Conservation (phyloP, 2,888 invertebrate genomes). For the Dryococelus australis region DNA sequence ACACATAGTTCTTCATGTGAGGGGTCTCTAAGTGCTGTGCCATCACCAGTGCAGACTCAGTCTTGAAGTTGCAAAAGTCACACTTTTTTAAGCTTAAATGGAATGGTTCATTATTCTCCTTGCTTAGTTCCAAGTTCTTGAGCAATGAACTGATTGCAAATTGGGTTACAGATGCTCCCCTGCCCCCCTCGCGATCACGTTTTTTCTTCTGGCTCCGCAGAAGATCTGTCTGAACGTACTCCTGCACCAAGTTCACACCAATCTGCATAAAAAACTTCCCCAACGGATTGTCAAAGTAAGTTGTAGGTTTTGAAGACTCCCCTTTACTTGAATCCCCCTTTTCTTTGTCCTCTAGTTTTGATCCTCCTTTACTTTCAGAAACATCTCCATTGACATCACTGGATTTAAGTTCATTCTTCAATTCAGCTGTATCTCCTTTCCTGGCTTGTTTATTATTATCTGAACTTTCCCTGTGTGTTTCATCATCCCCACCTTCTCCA, state of each 20-base stretch:
- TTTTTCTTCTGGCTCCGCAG: slow-evolving; percentile 87
- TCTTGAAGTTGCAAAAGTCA: slow-evolving; percentile 88
- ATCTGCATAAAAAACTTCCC: slow-evolving; percentile 93
- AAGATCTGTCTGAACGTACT: slow-evolving; percentile 92
- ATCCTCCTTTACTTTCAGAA: slow-evolving; percentile 45
- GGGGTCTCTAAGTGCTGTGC: slow-evolving; percentile 89
- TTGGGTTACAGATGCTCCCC: slow-evolving; percentile 71
- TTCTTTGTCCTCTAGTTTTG: slow-evolving; percentile 46
- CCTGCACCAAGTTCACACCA: slow-evolving; percentile 89
- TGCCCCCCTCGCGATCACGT: slow-evolving; percentile 73
- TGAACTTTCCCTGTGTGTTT: slow-evolving; percentile 40
- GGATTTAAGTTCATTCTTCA: slow-evolving; percentile 52
- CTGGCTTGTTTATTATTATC: not conserved
- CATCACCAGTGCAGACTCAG: slow-evolving; percentile 84
- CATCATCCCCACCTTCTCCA: slow-evolving; percentile 60
- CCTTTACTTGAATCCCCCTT: slow-evolving; percentile 35
- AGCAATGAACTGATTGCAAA: slow-evolving; percentile 82
- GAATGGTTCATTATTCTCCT: slow-evolving; percentile 85
- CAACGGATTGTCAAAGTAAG: slow-evolving; percentile 85
- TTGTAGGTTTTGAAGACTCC: slow-evolving; percentile 40
- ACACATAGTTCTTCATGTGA: slow-evolving; percentile 87
- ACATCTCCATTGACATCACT: slow-evolving; percentile 43
- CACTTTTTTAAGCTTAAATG: slow-evolving; percentile 80
- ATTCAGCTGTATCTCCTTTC: slow-evolving; percentile 50
- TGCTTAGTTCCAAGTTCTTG: slow-evolving; percentile 85